Base-by-base conservation (phyloP, 2,797 vertebrate species). In the Chaenodraco wilsoni region DNA sequence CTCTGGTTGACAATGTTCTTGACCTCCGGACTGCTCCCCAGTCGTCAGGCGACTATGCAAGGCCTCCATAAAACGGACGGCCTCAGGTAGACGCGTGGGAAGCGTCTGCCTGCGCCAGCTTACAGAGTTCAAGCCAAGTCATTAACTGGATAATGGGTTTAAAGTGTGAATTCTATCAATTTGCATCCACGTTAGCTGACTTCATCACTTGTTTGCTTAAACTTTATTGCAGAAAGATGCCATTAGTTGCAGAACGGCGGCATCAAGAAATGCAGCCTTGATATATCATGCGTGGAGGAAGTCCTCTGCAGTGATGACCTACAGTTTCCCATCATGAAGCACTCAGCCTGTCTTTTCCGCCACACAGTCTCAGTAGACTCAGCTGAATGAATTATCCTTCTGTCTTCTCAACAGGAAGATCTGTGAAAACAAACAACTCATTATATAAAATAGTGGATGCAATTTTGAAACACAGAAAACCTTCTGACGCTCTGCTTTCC, bases 1-100 rank as follows among this genome's bases (percentile, higher is more conserved):
- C 78, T 90, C 90, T 87, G 84, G 58, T 55, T 87, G 87, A 86
- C 80, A 83, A 66, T 87, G 91, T 82, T 90, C 88, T 89, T 89
- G 89, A 89, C 81, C 91, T 92, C 89, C 88, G 71, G 92, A 91
- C 91, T 89, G 89, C 89, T 94, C 93, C 93, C 92, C 92, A 91
- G 91, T 90, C 74, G 81, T 89, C 88, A 92, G 82, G 69, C 83
- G 72, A 85, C 78, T 91, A 82, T 90, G 87, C 91, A 88, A 91
- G 92, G 87, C 90, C 92, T 95, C 94, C 94, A 94, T 95, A 94
- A 91, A 95, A 93, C 72, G 88, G 78, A 86, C 71, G 78, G 82
- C 87, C 88, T 92, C 78, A 89, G 79, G 87, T 89, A 86, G 89
- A 91, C 79, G 79, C 86, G 80, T 84, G 62, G 65, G 82, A 79